These are phyloP conservation scores for Amaurobius ferox DNA, from an alignment of 2,888 invertebrate species.

Conservation along the genomic window DNA sequence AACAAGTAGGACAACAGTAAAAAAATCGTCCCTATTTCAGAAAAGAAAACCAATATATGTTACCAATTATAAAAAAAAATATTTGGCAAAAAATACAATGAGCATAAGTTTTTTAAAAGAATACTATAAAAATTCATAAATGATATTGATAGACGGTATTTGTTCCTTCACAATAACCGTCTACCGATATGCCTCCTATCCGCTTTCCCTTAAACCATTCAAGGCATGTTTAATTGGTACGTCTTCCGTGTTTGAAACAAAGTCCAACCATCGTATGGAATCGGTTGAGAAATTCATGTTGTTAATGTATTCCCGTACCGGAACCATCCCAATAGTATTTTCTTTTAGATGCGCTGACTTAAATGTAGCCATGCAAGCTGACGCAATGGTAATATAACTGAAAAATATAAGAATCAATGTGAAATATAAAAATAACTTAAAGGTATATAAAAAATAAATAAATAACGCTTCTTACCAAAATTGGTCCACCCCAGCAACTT, in stretches of 20 bases:
- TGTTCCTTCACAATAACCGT: background rate
- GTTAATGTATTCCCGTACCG: background rate
- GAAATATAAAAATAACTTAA: no score
- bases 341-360: background rate
- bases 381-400: background rate
- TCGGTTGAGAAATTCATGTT: background rate
- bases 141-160: slow-evolving; percentile 5
- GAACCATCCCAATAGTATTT: background rate
- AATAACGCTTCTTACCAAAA: background rate
- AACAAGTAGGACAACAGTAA: background rate
- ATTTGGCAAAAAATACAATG: background rate
- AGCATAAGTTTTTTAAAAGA: no score
- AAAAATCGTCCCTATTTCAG: background rate
- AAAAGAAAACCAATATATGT: no score
- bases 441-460: background rate
- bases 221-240: background rate
- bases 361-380: background rate
- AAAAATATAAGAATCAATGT: no score
- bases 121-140: no score
- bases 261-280: background rate
- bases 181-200: background rate
- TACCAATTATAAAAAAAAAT: no score
- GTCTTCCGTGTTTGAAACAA: background rate
- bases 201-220: background rate
- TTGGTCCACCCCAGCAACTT: background rate